Conservation (phyloP, 2,113 vertebrate species). For the Pipra filicauda region DNA sequence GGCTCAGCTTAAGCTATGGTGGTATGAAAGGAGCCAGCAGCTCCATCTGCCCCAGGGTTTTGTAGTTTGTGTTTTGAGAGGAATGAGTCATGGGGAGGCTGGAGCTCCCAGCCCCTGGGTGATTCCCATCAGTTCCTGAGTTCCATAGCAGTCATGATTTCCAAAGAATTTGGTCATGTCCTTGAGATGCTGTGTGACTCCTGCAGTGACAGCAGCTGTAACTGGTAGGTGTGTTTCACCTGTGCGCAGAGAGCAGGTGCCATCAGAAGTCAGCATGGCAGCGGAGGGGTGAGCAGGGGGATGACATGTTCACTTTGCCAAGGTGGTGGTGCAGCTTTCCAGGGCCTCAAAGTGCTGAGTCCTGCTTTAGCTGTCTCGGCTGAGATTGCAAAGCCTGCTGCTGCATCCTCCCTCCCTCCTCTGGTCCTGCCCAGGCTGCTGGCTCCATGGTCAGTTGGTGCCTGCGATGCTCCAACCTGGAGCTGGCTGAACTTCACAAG, state of each 20-base stretch:
- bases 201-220: background rate
- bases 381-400: background rate
- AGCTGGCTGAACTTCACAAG: background rate
- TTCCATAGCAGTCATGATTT: background rate
- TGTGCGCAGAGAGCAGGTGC: fast-evolving
- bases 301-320: background rate
- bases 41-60: background rate
- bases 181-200: background rate
- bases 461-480: background rate
- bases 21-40: background rate
- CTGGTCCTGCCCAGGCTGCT: background rate
- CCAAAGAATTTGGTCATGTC: background rate
- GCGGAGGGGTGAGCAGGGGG: fast-evolving
- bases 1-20: background rate
- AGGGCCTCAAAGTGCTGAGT: background rate
- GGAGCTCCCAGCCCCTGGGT: background rate
- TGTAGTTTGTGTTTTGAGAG: background rate
- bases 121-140: background rate
- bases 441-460: background rate
- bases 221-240: background rate
- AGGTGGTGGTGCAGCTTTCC: background rate
- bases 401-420: background rate
- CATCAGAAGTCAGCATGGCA: fast-evolving
- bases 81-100: background rate
- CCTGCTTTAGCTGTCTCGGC: background rate